Evolutionary conservation across 2,888 invertebrate species (phyloP).

Genomic region (Slavum lentiscoides): DNA sequence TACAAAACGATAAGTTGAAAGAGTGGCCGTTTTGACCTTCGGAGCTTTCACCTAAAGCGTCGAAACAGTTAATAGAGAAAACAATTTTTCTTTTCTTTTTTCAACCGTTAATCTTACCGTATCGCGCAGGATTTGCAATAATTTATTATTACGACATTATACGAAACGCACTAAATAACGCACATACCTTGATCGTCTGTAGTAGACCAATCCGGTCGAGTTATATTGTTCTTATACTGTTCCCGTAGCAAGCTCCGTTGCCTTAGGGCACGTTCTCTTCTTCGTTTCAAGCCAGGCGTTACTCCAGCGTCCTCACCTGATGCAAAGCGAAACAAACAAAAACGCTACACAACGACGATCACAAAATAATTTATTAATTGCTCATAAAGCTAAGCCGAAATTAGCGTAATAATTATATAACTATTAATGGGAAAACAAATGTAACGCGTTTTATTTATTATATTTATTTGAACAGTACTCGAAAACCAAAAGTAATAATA

Average conservation of each 20-base stretch:
- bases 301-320: conserved; percentile 69
- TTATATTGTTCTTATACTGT: conserved; percentile 68
- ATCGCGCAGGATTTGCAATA: too few relatives aligned
- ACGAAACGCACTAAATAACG: neutral
- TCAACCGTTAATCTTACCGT: neutral
- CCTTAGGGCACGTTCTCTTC: conserved; percentile 75
- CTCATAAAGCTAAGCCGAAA: conserved; percentile 18
- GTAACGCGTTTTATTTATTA: neutral
- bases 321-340: conserved; percentile 47
- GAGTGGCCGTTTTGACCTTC: conserved; percentile 44
- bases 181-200: conserved; percentile 54
- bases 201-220: conserved; percentile 53
- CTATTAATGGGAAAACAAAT: neutral
- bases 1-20: conserved; percentile 44
- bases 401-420: conserved; percentile 10
- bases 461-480: neutral
- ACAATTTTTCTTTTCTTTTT: neutral
- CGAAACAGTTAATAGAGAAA: neutral
- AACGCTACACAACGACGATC: conserved; percentile 35
- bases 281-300: conserved; percentile 76
- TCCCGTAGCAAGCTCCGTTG: conserved; percentile 83
- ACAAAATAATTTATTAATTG: conserved; percentile 27
- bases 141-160: neutral
- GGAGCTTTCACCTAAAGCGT: conserved; percentile 33
- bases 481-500: conserved; percentile 6